Percentiles rank a stretch among this genome's conserved stretches.
Evolutionary conservation across 2,797 vertebrate species (phyloP).

Genomic region (Xenops minutus): DNA sequence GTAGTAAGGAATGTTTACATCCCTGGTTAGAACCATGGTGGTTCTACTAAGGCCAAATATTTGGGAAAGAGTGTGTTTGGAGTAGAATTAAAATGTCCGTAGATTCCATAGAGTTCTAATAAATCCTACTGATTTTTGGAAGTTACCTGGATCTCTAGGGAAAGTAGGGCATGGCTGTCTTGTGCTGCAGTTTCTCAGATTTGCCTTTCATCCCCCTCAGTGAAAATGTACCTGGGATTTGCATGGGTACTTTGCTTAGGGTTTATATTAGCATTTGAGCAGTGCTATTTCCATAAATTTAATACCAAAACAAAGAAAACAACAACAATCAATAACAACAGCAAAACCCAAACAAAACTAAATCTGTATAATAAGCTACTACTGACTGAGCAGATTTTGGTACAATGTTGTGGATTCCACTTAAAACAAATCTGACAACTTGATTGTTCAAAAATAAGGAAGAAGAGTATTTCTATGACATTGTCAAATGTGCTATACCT

Average conservation of each 20-base stretch:
- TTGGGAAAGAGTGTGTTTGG: background rate
- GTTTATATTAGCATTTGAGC: background rate
- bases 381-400: background rate
- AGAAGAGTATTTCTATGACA: background rate
- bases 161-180: background rate
- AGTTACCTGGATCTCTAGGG: background rate
- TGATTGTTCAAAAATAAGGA: background rate
- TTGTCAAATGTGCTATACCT: background rate
- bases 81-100: background rate
- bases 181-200: background rate
- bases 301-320: background rate
- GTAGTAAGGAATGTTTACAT: background rate
- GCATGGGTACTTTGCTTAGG: background rate
- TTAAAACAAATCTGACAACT: background rate
- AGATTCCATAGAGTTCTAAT: background rate
- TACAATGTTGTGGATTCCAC: background rate
- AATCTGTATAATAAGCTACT: background rate
- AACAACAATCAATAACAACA: fast-evolving
- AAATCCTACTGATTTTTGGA: background rate
- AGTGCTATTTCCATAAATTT: background rate
- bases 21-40: background rate
- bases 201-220: background rate
- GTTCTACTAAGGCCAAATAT: background rate
- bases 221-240: background rate
- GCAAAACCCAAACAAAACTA: background rate